phyloP scores from a whole-genome alignment of 2,888 invertebrate species.

The Allophyes oxyacanthae region DNA sequence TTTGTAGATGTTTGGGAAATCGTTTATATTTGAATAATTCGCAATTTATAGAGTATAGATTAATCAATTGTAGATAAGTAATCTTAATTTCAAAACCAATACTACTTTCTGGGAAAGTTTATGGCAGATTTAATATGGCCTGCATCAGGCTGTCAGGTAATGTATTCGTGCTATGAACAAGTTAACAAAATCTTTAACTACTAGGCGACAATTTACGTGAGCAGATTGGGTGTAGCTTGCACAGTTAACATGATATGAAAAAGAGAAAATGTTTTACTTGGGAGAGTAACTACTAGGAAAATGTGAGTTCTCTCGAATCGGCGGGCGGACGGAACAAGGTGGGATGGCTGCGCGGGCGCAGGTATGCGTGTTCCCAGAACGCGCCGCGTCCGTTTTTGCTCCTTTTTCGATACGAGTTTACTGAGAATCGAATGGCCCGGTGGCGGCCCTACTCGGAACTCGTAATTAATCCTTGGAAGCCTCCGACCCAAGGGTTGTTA shows the following conservation, averaged over 20 bases:
- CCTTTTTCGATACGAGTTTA: conserved; percentile 88
- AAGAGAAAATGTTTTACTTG: conserved; percentile 62
- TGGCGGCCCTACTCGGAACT: conserved; percentile 88
- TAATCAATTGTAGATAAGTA: neutral
- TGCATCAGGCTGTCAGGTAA: conserved; percentile 9
- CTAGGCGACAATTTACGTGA: conserved; percentile 34
- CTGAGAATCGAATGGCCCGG: conserved; percentile 87
- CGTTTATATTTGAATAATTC: conserved; percentile 19
- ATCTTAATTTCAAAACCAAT: neutral
- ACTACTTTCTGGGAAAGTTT: neutral
- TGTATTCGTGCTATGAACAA: conserved; percentile 10
- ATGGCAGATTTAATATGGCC: neutral
- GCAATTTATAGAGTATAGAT: conserved; percentile 2
- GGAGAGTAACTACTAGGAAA: conserved; percentile 74
- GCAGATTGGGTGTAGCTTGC: conserved; percentile 25
- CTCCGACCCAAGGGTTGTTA: conserved; percentile 86
- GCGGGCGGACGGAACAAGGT: conserved; percentile 75
- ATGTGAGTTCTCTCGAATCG: conserved; percentile 76
- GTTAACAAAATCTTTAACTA: conserved; percentile 41
- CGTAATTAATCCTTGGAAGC: conserved; percentile 89
- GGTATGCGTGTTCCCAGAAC: conserved; percentile 87
- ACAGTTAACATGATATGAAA: conserved; percentile 54
- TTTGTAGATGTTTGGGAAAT: conserved; percentile 30
- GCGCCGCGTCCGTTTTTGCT: conserved; percentile 85
- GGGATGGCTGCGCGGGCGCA: conserved; percentile 81